Evolutionary conservation across 2,888 invertebrate genomes (phyloP).

Genomic region (Gryllus longicercus): DNA sequence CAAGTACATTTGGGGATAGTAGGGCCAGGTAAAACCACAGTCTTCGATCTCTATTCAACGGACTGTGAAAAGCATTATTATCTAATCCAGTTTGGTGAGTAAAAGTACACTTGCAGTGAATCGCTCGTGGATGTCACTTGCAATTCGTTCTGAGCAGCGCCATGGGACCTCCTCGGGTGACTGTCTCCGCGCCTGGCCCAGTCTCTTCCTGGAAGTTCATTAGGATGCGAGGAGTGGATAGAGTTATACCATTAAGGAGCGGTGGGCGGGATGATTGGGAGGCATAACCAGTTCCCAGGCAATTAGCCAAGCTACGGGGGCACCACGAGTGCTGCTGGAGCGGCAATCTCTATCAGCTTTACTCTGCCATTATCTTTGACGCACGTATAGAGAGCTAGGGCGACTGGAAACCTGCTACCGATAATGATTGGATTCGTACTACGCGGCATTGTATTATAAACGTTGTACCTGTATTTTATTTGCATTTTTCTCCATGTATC

Average conservation of each 20-base stretch:
- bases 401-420: neutral
- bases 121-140: too few species aligned
- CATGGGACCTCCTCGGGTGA: neutral
- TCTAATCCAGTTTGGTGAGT: too few species aligned
- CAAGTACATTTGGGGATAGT: too few species aligned
- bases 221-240: neutral
- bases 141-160: too few species aligned
- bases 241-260: neutral
- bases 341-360: neutral
- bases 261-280: slow-evolving; percentile 1
- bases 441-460: neutral
- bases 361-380: neutral
- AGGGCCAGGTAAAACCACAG: too few species aligned
- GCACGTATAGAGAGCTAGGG: neutral
- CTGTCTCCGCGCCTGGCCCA: neutral
- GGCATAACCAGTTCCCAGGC: slow-evolving; percentile 17
- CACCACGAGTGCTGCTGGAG: neutral
- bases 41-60: too few species aligned
- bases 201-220: neutral
- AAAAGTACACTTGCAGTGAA: too few species aligned
- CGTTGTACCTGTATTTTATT: neutral
- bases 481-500: neutral
- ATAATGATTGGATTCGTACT: neutral
- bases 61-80: too few species aligned
- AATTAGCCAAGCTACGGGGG: neutral